These are phyloP conservation scores for Tamandua tetradactyla DNA, from an alignment of 2,797 vertebrate species.

Conservation along the genomic window DNA sequence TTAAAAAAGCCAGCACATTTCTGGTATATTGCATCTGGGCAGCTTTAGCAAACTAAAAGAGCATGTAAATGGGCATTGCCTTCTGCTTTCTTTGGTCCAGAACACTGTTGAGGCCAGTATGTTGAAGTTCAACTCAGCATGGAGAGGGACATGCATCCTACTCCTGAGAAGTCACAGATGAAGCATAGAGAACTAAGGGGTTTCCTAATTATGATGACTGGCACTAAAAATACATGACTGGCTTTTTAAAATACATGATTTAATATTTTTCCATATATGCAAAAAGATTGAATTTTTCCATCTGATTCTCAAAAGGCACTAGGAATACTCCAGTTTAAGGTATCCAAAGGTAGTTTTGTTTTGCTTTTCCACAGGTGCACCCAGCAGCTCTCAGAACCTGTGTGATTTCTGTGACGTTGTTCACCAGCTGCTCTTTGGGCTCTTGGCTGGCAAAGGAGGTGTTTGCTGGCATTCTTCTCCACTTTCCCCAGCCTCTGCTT, in stretches of 20 bases:
- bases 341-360: neutral
- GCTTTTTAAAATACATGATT: neutral
- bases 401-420: neutral
- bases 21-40: too few relatives aligned
- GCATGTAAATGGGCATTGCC: neutral
- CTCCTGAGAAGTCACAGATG: neutral
- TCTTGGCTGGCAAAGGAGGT: accelerated
- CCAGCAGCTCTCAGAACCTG: neutral
- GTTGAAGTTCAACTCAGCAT: neutral
- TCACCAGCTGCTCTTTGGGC: neutral
- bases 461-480: neutral
- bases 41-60: too few relatives aligned
- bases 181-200: neutral
- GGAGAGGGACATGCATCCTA: accelerated
- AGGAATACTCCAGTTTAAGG: neutral
- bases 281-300: neutral
- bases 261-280: neutral
- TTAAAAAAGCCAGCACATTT: too few relatives aligned
- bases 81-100: neutral
- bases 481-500: neutral
- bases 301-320: neutral
- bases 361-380: neutral
- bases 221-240: neutral
- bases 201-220: neutral
- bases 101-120: neutral